Conservation (phyloP, 2,888 invertebrate genomes). For the Leucophenga maculata region DNA sequence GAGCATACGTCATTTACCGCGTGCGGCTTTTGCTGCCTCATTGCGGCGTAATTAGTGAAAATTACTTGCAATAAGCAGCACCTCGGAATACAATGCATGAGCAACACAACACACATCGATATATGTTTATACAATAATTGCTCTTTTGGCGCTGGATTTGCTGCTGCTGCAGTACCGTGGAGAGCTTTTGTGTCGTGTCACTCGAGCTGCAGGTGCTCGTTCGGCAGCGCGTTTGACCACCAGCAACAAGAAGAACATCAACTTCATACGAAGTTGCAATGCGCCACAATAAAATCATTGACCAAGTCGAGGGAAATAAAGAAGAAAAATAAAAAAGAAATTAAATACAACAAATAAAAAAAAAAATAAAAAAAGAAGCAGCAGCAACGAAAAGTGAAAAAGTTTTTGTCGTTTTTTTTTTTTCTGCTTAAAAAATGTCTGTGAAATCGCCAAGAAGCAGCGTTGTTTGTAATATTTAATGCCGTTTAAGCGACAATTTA, state of each 20-base stretch:
- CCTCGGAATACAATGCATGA: neutral
- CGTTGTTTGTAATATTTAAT: constrained; percentile 23
- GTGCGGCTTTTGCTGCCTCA: constrained; percentile 56
- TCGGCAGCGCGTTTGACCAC: neutral
- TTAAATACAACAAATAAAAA: neutral
- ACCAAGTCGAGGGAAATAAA: constrained; percentile 26
- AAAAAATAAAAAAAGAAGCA: constrained; percentile 33
- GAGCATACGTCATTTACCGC: too few species aligned
- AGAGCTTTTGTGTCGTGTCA: neutral
- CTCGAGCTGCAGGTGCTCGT: constrained; percentile 8
- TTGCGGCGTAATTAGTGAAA: constrained; percentile 63
- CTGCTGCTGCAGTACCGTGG: neutral
- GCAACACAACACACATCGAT: too few species aligned
- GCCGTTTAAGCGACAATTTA: too few species aligned
- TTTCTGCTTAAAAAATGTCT: constrained; percentile 49
- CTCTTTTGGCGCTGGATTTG: constrained; percentile 3
- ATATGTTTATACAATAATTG: constrained; percentile 4
- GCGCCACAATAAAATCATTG: too few species aligned
- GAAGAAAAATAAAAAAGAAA: constrained; percentile 30
- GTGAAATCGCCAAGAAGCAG: constrained; percentile 46
- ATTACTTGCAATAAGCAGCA: constrained; percentile 56
- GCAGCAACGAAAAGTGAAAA: constrained; percentile 51
- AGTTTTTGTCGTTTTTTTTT: too few species aligned
- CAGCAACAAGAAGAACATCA: too few species aligned
- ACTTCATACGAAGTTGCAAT: neutral